Conservation (phyloP, 2,888 invertebrate species). For the Coecobrya sp. region DNA sequence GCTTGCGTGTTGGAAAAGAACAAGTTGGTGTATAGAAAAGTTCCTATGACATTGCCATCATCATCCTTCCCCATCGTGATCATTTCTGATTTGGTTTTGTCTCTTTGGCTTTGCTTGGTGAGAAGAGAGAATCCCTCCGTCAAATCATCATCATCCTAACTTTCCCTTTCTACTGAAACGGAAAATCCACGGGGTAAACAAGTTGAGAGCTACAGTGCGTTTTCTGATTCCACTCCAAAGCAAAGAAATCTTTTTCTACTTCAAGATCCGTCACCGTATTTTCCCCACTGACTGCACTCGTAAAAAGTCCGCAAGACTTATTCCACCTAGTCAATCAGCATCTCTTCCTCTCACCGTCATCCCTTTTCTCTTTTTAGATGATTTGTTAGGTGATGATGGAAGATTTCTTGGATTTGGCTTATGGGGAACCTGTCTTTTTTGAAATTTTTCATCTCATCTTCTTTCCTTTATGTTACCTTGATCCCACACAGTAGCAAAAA, state of each 20-base stretch:
- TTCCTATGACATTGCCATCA: not conserved
- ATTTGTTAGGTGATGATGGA: not conserved
- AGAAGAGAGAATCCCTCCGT: slow-evolving; percentile 15
- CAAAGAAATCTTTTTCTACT: not conserved
- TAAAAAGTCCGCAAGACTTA: not conserved
- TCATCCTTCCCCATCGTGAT: slow-evolving; percentile 29
- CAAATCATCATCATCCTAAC: slow-evolving; percentile 15
- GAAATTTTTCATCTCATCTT: too few relatives aligned
- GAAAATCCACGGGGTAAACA: slow-evolving; percentile 68
- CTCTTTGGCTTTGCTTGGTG: slow-evolving; percentile 4
- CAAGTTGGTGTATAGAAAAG: slow-evolving; percentile 1
- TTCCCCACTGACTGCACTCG: not conserved
- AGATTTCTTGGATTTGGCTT: not conserved
- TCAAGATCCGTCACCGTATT: not conserved
- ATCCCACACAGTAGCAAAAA: too few relatives aligned
- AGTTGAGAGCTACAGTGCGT: slow-evolving; percentile 41
- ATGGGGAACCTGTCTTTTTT: too few relatives aligned
- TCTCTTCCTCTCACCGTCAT: slow-evolving; percentile 15
- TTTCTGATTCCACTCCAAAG: slow-evolving; percentile 17
- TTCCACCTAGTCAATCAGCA: slow-evolving; percentile 22
- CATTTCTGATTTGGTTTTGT: slow-evolving; percentile 56
- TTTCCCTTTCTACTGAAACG: slow-evolving; percentile 37
- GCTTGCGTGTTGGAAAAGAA: not conserved
- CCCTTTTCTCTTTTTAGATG: not conserved
- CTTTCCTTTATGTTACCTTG: too few relatives aligned